These are phyloP conservation scores for Drosophila acutilabella DNA, from an alignment of 2,888 invertebrate species.

Conservation along the genomic window DNA sequence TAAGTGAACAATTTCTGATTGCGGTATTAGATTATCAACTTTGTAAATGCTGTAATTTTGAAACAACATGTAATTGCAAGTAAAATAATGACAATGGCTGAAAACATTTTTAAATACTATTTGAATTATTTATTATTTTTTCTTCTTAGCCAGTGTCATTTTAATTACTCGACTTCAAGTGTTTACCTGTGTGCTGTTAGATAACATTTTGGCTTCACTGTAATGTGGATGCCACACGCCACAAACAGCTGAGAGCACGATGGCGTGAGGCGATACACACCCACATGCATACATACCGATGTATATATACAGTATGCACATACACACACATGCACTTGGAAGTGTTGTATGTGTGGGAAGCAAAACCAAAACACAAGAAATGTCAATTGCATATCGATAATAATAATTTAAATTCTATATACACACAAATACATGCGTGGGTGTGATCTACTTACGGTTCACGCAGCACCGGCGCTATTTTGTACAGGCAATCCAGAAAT, in stretches of 20 bases:
- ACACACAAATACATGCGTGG: not conserved
- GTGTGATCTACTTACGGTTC: conserved; percentile 91
- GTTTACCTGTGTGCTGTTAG: conserved; percentile 6
- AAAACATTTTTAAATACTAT: too few species aligned
- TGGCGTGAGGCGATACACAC: conserved; percentile 37
- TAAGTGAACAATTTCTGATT: conserved; percentile 14
- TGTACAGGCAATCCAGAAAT: conserved; percentile 91
- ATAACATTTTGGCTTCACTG: conserved; percentile 61
- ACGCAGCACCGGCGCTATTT: conserved; percentile 91
- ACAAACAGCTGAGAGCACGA: conserved; percentile 45
- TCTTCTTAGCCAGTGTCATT: conserved; percentile 3
- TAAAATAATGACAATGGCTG: not conserved
- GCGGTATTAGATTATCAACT: conserved; percentile 10
- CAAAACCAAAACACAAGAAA: conserved; percentile 38
- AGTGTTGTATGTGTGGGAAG: conserved; percentile 15
- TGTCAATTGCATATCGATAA: conserved; percentile 14
- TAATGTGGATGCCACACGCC: conserved; percentile 36
- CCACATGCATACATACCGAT: conserved; percentile 26
- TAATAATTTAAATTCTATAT: not conserved
- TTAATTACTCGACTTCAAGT: not conserved
- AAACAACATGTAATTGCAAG: conserved; percentile 13
- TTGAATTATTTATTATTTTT: too few species aligned
- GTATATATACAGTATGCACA: conserved; percentile 9
- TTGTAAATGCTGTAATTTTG: conserved; percentile 22
- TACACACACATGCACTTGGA: not conserved